Percentiles rank a stretch among this genome's conserved stretches.
phyloP scores from a whole-genome alignment of 2,888 invertebrate species.

The Volucella zonaria region DNA sequence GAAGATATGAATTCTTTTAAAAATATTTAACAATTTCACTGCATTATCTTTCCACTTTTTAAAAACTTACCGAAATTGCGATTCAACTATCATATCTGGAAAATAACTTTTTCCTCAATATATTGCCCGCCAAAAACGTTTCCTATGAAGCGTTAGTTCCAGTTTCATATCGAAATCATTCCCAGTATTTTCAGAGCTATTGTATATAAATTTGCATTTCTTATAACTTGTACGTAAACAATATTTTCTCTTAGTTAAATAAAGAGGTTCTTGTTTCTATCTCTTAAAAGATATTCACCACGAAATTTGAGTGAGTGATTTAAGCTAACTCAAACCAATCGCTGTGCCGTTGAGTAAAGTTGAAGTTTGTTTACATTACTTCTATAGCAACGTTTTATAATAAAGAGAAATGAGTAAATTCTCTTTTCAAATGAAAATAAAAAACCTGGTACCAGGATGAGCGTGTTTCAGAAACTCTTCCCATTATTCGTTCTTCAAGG shows the following conservation, averaged over 20 bases:
- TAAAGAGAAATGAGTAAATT: background rate
- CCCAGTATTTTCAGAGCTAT: conserved; percentile 30
- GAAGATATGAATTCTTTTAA: too few species aligned
- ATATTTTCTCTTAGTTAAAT: background rate
- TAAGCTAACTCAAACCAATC: background rate
- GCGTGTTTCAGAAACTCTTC: too few species aligned
- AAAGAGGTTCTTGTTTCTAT: background rate
- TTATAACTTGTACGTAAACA: background rate
- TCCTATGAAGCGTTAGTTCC: background rate
- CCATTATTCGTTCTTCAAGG: too few species aligned
- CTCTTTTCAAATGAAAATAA: background rate
- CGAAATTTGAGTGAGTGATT: conserved; percentile 10
- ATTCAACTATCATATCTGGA: too few species aligned
- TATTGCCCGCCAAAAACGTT: too few species aligned
- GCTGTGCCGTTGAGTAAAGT: background rate
- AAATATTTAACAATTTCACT: too few species aligned
- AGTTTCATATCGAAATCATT: background rate
- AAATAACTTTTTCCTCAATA: too few species aligned
- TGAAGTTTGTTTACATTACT: too few species aligned
- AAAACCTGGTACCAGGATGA: too few species aligned
- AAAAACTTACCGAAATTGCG: too few species aligned
- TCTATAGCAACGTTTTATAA: too few species aligned
- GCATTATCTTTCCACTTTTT: too few species aligned
- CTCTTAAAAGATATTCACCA: conserved; percentile 53
- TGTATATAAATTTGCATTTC: background rate